A percentile compares a stretch with the other conserved stretches of the same genome.
Evolutionary conservation across 2,888 invertebrate genomes (phyloP).

Genomic region (Linnaemya vulpina): DNA sequence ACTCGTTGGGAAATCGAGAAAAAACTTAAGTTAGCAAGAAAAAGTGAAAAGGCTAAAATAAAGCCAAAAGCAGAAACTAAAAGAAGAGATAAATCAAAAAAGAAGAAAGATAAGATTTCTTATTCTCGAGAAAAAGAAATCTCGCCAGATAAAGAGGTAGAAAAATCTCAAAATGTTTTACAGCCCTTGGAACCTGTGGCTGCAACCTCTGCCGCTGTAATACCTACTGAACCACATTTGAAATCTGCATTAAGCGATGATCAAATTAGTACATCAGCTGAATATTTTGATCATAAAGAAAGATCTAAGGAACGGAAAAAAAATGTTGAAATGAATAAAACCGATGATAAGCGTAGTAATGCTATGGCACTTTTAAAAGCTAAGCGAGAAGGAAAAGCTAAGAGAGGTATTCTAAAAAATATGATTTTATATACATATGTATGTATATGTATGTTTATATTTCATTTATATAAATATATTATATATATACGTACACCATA

Average conservation of each 20-base stretch:
- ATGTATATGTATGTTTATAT: neutral
- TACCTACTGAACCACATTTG: neutral
- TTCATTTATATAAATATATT: too few relatives aligned
- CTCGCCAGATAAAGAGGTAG: conserved; percentile 26
- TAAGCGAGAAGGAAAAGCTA: conserved; percentile 94
- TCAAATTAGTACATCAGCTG: conserved; percentile 69
- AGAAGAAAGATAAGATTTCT: conserved; percentile 67
- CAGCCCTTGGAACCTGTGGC: conserved; percentile 36
- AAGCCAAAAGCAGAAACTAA: conserved; percentile 82
- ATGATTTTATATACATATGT: neutral
- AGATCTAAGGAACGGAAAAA: conserved; percentile 93
- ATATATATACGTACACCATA: too few relatives aligned
- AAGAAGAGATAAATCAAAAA: conserved; percentile 85
- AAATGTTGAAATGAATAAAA: conserved; percentile 93
- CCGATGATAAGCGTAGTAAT: conserved; percentile 93
- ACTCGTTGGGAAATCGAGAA: conserved; percentile 98
- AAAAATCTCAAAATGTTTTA: conserved; percentile 2
- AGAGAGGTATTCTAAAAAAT: conserved; percentile 84
- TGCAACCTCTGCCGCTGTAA: conserved; percentile 20
- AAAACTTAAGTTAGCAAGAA: conserved; percentile 92
- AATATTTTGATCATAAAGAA: conserved; percentile 88
- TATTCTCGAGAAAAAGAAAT: conserved; percentile 53
- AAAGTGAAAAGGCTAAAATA: conserved; percentile 86
- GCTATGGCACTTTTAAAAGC: conserved; percentile 97
- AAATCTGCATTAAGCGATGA: conserved; percentile 49